Evolutionary conservation across 2,797 vertebrate species (phyloP), one percentile per base, ranked within the genome.

Genomic region (Gymnothorax javanicus): DNA sequence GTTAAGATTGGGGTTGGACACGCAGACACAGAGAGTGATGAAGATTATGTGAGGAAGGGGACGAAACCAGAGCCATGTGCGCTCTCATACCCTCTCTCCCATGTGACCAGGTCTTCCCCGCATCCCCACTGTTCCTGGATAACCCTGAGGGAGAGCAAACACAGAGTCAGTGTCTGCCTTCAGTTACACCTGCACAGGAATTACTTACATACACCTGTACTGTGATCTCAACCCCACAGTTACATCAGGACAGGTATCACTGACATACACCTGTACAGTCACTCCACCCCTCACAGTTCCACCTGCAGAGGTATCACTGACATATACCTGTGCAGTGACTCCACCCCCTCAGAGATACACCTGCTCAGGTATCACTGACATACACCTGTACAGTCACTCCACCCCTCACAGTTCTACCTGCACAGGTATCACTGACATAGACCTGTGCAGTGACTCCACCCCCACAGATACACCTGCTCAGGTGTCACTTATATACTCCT

Each of bases 181-280:
- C 62, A 71, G 77, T 71, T 71, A 71, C 23, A 33, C 71, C 12
- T 86, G 84, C 56, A 86, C 85, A 92, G 86, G 91, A 90, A 84
- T 93, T 95, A 97, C 97, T 98, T 95, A 98, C 97, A 92, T 97
- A 95, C 95, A 95, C 95, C 94, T 97, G 97, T 87, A 98, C 97
- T 86, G 94, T 43, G 1, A 75, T n/a, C 4, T 0, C 33, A 43
- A 0, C 71, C 69, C 12, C 9, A 3, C 25, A 33, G 69, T 71
- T 25, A 71, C 2, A 25, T 23, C 27, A 27, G 69, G 25, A 12
- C 69, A 43, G 33, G 33, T 43, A 43, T 43, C 33, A 43, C 33
- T 43, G 1, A 43, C 33, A 43, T 43, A 43, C 33, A 43, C 33
- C 2, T 43, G 33, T 43, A 43, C 33, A 1, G 33, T 43, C 1